Percentiles rank a stretch among this genome's conserved stretches.
These are phyloP conservation scores for human DNA, from an alignment of 2,113 vertebrate genomes.

Conservation along the genomic window GRCh38 chr13:21044001-21044500, in stretches of 20 bases:
- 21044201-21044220: not conserved
- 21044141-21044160: not conserved
- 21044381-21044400: not conserved
- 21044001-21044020: conserved; percentile 12
- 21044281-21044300: not conserved
- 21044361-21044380: conserved; percentile 1
- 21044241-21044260: not conserved
- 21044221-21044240: not conserved
- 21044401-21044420: not conserved
- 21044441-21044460: not conserved
- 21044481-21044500: not conserved
- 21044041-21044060: not conserved
- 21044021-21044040: conserved; percentile 43
- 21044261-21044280: not conserved
- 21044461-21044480: not conserved
- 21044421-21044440: not conserved
- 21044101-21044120: not conserved
- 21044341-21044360: not conserved
- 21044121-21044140: not conserved
- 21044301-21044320: not conserved
- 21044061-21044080: conserved; percentile 37
- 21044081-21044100: conserved; percentile 25
- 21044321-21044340: not conserved
- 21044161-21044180: not conserved
- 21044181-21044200: not conserved